Evolutionary conservation across 2,113 vertebrate genomes (phyloP).

Genomic region (Ctenomys sociabilis): DNA sequence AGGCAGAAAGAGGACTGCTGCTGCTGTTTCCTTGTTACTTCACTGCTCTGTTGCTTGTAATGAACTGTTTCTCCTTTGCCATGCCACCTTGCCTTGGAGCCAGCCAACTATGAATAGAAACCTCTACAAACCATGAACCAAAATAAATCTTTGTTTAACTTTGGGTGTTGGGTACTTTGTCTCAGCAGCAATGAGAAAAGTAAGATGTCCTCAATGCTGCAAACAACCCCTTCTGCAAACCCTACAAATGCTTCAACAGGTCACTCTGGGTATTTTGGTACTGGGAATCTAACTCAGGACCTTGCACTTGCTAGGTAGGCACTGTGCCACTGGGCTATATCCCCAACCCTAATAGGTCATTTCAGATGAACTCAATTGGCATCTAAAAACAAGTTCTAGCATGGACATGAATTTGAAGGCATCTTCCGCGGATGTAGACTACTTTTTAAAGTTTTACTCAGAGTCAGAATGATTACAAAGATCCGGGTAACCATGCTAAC

Average conservation of each 20-base stretch:
- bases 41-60: neutral
- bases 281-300: too few relatives aligned
- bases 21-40: neutral
- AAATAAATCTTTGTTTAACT: neutral
- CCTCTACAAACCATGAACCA: neutral
- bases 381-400: slow-evolving; percentile 34
- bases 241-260: neutral
- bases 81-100: neutral
- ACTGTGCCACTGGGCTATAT: too few relatives aligned
- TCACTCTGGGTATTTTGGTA: neutral
- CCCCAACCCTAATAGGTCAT: neutral
- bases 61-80: neutral
- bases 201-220: neutral
- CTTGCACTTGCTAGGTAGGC: too few relatives aligned
- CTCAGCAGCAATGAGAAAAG: neutral
- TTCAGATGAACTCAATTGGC: neutral
- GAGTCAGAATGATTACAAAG: neutral
- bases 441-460: neutral
- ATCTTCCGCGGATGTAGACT: neutral
- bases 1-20: neutral
- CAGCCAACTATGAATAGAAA: neutral
- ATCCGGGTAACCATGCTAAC: neutral
- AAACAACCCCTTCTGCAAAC: neutral
- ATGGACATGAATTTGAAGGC: neutral
- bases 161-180: neutral